Conservation (phyloP, 1,140 invertebrate genomes). For the Listronotus oregonensis region DNA sequence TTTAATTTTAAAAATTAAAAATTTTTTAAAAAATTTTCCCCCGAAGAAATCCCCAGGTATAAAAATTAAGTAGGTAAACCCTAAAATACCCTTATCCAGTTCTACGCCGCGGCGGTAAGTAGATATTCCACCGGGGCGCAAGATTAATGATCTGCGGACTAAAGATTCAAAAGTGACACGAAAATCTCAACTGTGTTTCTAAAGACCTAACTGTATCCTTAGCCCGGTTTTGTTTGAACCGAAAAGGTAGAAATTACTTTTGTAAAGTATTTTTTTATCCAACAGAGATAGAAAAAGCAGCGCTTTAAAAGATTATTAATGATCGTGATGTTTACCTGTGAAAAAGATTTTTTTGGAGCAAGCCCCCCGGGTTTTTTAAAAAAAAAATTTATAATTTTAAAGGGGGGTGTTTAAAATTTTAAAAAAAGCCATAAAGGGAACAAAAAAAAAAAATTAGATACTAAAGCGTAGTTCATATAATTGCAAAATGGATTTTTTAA, state of each 20-base stretch:
- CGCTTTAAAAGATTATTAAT: conserved; percentile 26
- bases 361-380: no score
- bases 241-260: conserved; percentile 32
- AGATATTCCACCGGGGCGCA: conserved; percentile 41
- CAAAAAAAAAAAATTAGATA: no score
- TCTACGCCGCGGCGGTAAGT: conserved; percentile 24
- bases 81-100: not conserved
- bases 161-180: conserved; percentile 52
- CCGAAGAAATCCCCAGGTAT: no score
- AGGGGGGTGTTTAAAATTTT: no score
- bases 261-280: conserved; percentile 30
- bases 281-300: conserved; percentile 5
- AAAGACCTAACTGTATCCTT: conserved; percentile 44
- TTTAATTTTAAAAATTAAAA: no score
- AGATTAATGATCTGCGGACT: conserved; percentile 51
- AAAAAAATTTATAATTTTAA: no score
- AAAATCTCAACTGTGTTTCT: conserved; percentile 50
- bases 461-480: no score
- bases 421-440: no score
- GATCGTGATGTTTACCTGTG: conserved; percentile 20
- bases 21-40: no score
- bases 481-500: no score
- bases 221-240: conserved; percentile 44
- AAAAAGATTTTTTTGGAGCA: conserved; percentile 9
- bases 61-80: no score